phyloP scores from a whole-genome alignment of 1,140 invertebrate genomes.

The Lepidurus couesii region DNA sequence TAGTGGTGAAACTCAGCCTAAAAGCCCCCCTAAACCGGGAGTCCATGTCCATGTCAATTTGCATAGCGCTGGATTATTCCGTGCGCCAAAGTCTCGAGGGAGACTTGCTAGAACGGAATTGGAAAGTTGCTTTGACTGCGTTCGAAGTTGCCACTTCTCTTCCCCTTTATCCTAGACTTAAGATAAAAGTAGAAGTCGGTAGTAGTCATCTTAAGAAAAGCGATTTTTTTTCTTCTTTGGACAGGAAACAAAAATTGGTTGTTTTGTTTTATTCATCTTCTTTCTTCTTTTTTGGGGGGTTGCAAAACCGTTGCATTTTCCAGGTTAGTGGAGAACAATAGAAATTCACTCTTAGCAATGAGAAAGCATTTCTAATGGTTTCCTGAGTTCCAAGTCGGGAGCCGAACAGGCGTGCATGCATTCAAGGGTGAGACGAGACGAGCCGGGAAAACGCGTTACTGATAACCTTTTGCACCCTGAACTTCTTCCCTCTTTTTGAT shows the following conservation, averaged over 20 bases:
- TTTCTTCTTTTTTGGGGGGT: too few relatives aligned
- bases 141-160: background rate
- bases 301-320: background rate
- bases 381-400: background rate
- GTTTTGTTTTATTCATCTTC: too few relatives aligned
- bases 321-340: background rate
- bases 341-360: background rate
- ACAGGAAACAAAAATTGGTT: too few relatives aligned
- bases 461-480: background rate
- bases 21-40: background rate
- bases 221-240: too few relatives aligned
- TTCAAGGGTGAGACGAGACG: background rate
- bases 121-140: background rate
- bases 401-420: background rate
- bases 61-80: slow-evolving; percentile 6
- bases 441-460: slow-evolving; percentile 21
- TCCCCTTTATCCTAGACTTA: background rate
- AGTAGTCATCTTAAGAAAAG: too few relatives aligned
- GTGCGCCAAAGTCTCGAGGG: background rate
- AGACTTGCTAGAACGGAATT: background rate
- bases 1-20: background rate
- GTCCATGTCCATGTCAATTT: slow-evolving; percentile 5
- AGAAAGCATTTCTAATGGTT: background rate
- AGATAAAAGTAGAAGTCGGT: too few relatives aligned
- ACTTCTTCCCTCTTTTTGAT: background rate